phyloP scores from a whole-genome alignment of 2,113 vertebrate genomes.

The Oryzias melastigma region DNA sequence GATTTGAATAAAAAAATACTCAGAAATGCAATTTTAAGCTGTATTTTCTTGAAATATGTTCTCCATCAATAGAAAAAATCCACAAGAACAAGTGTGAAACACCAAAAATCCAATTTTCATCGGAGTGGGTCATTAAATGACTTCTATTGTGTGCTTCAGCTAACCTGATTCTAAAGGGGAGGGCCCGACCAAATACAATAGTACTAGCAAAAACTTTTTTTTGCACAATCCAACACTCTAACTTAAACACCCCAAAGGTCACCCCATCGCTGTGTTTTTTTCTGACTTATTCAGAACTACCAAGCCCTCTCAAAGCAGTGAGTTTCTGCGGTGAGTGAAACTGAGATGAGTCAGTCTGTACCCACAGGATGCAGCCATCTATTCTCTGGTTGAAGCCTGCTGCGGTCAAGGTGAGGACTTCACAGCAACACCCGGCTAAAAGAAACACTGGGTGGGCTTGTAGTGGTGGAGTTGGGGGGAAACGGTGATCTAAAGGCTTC shows the following conservation, averaged over 20 bases:
- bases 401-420: slow-evolving; percentile 15
- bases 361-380: slow-evolving; percentile 11
- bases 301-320: neutral
- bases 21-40: no score
- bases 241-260: neutral
- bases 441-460: neutral
- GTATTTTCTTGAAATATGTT: no score
- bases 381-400: slow-evolving; percentile 1
- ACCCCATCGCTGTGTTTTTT: neutral
- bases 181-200: no score
- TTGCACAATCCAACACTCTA: neutral
- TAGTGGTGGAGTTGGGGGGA: neutral
- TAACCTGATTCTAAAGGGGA: no score
- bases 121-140: no score
- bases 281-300: slow-evolving; percentile 9
- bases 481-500: neutral
- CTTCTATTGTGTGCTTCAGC: no score
- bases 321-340: slow-evolving; percentile 9
- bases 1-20: no score
- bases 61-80: no score
- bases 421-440: neutral
- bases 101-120: no score
- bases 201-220: no score
- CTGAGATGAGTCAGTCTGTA: slow-evolving; percentile 22
- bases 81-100: no score